These are phyloP conservation scores for Stratiolaelaps scimitus DNA, from an alignment of 1,140 invertebrate genomes.

Conservation along the genomic window DNA sequence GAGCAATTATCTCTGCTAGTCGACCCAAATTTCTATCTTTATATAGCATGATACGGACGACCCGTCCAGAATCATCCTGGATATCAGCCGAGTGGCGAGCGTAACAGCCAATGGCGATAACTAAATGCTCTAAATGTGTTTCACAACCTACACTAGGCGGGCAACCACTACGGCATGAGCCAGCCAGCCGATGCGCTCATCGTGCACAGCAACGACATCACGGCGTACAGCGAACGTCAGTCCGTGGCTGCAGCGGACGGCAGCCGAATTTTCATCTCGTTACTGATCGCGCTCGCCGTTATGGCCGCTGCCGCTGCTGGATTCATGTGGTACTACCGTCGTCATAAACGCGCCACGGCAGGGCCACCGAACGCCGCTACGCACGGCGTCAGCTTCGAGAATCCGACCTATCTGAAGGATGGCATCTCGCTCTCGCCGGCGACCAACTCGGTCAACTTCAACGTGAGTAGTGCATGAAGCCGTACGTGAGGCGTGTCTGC, in stretches of 20 bases:
- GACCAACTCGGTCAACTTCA: conserved; percentile 25
- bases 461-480: conserved; percentile 26
- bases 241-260: conserved; percentile 48
- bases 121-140: too few species aligned
- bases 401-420: conserved; percentile 63
- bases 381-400: conserved; percentile 65
- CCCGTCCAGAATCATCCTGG: too few species aligned
- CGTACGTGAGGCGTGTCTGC: too few species aligned
- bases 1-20: too few species aligned
- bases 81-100: too few species aligned
- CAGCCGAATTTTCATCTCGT: conserved; percentile 43
- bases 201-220: conserved; percentile 52
- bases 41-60: too few species aligned
- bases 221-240: conserved; percentile 48
- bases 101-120: too few species aligned
- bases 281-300: conserved; percentile 29
- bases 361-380: conserved; percentile 41
- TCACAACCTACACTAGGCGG: conserved; percentile 48
- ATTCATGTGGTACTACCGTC: conserved; percentile 31
- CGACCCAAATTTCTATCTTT: too few species aligned
- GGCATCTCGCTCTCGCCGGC: conserved; percentile 29
- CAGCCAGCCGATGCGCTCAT: conserved; percentile 55
- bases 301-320: conserved; percentile 32
- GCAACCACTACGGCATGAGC: conserved; percentile 62
- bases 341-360: conserved; percentile 29